Conservation (phyloP, 2,113 vertebrate genomes). For the Oryzias celebensis region DNA sequence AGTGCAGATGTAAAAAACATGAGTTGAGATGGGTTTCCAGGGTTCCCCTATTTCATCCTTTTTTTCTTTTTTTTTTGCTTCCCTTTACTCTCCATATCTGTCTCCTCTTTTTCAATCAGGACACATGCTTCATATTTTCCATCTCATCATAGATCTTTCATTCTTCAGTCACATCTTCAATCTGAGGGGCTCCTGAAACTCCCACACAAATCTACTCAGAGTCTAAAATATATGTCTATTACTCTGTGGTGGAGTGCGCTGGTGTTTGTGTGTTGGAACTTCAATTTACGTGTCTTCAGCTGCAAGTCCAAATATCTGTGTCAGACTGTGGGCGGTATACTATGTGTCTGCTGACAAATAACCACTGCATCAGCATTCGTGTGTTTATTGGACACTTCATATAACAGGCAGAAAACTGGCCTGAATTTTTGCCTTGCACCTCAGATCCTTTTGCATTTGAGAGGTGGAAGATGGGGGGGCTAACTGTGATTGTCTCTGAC, state of each 20-base stretch:
- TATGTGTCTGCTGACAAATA: slow-evolving; percentile 50
- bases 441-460: slow-evolving; percentile 41
- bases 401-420: slow-evolving; percentile 66
- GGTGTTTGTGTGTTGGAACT: slow-evolving; percentile 1
- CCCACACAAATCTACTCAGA: slow-evolving; percentile 24
- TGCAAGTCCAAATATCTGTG: slow-evolving; percentile 15
- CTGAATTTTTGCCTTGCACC: slow-evolving; percentile 56
- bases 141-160: slow-evolving; percentile 37
- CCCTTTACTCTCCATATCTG: slow-evolving; percentile 32
- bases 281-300: slow-evolving; percentile 16
- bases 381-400: slow-evolving; percentile 62
- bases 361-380: slow-evolving; percentile 33
- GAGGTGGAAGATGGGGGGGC: slow-evolving; percentile 1
- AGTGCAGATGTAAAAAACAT: slow-evolving; percentile 60
- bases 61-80: slow-evolving; percentile 4
- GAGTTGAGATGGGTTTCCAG: slow-evolving; percentile 24
- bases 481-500: slow-evolving; percentile 66
- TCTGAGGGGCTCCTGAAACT: slow-evolving; percentile 19
- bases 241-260: background rate
- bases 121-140: slow-evolving; percentile 58
- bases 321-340: slow-evolving; percentile 8
- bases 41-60: slow-evolving; percentile 34
- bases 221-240: slow-evolving; percentile 11
- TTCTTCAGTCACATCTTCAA: slow-evolving; percentile 49
- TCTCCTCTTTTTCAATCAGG: slow-evolving; percentile 35